phyloP scores from a whole-genome alignment of 1,140 invertebrate species.

The Amyelois transitella region DNA sequence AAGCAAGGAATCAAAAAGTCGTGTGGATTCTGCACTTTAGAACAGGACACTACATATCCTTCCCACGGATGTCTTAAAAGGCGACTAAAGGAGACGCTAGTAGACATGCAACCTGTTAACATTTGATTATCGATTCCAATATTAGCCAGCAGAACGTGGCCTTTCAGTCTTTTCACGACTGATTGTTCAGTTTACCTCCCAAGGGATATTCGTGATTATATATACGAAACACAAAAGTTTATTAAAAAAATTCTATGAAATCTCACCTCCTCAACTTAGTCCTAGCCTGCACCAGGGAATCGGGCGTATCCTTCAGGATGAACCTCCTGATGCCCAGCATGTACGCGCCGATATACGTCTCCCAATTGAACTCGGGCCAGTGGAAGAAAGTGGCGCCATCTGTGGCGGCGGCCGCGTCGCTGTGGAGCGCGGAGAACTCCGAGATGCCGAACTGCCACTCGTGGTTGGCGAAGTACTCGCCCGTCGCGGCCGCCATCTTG shows the following conservation, averaged over 20 bases:
- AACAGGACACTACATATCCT: too few species aligned
- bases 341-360: slow-evolving; percentile 76
- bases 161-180: too few species aligned
- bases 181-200: too few species aligned
- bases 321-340: slow-evolving; percentile 87
- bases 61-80: too few species aligned
- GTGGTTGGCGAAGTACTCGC: slow-evolving; percentile 91
- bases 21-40: too few species aligned
- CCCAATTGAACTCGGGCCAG: slow-evolving; percentile 54
- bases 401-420: slow-evolving; percentile 73
- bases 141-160: too few species aligned
- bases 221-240: neutral
- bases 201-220: too few species aligned
- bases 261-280: slow-evolving; percentile 79
- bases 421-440: slow-evolving; percentile 82
- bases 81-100: too few species aligned
- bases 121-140: too few species aligned
- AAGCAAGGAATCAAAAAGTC: too few species aligned
- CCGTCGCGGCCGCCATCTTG: slow-evolving; percentile 82
- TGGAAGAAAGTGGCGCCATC: slow-evolving; percentile 77
- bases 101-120: too few species aligned
- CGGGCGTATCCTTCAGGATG: slow-evolving; percentile 84
- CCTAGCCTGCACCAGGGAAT: slow-evolving; percentile 78
- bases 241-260: slow-evolving; percentile 7
- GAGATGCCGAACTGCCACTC: slow-evolving; percentile 89